These are phyloP conservation scores for Aricia artaxerxes DNA, from an alignment of 2,888 invertebrate species.

Conservation along the genomic window DNA sequence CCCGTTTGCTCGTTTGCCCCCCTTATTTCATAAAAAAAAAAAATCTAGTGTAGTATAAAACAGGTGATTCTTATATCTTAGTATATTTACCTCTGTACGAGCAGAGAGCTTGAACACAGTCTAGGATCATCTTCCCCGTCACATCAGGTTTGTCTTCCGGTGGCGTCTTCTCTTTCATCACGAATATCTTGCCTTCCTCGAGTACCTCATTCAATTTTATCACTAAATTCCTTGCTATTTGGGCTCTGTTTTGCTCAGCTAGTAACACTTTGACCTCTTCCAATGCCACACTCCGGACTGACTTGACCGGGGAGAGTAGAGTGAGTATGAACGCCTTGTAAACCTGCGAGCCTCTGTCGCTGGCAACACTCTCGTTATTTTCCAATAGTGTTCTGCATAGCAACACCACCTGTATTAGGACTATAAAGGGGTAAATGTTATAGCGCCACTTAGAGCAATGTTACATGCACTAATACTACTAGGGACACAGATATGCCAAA, in stretches of 20 bases:
- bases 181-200: slow-evolving; percentile 79
- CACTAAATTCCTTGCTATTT: slow-evolving; percentile 83
- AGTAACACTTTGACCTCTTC: slow-evolving; percentile 82
- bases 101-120: slow-evolving; percentile 77
- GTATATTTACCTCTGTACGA: slow-evolving; percentile 64
- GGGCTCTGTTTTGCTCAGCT: slow-evolving; percentile 80
- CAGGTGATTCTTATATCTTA: neutral
- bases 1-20: no score
- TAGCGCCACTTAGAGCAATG: slow-evolving; percentile 51
- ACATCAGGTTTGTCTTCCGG: slow-evolving; percentile 69
- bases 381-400: slow-evolving; percentile 86
- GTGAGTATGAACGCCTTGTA: slow-evolving; percentile 86
- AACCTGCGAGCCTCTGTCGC: slow-evolving; percentile 83
- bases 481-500: neutral
- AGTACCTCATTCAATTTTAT: slow-evolving; percentile 84
- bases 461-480: slow-evolving; percentile 28
- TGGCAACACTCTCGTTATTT: slow-evolving; percentile 84
- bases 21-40: no score
- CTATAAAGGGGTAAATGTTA: slow-evolving; percentile 73
- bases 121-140: slow-evolving; percentile 79
- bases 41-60: no score
- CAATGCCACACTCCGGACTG: slow-evolving; percentile 83
- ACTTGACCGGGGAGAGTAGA: slow-evolving; percentile 82
- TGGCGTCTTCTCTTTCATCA: slow-evolving; percentile 61
- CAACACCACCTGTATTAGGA: slow-evolving; percentile 84